These are phyloP conservation scores for Drosophila athabasca DNA, from an alignment of 1,140 invertebrate species.

Conservation along the genomic window DNA sequence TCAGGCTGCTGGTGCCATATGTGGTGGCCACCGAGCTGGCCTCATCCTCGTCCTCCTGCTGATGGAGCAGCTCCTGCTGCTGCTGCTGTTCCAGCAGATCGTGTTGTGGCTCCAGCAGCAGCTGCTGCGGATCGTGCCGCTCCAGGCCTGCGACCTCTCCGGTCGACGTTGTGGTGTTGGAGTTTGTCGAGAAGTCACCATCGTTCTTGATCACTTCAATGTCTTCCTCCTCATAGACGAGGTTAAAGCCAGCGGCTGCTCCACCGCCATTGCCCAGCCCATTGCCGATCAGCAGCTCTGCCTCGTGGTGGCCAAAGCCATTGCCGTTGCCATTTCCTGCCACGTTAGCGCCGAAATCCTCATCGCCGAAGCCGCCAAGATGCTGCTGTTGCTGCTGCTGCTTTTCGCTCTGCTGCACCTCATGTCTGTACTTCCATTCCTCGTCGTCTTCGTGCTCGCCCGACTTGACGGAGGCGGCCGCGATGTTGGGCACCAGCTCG, in stretches of 20 bases:
- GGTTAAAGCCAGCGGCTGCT: constrained; percentile 33
- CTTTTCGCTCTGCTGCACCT: constrained; percentile 82
- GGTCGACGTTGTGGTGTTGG: constrained; percentile 70
- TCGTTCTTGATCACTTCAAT: constrained; percentile 74
- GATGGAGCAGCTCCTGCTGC: constrained; percentile 18
- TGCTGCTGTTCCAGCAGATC: constrained; percentile 31
- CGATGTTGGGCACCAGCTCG: constrained; percentile 48
- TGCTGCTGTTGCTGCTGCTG: constrained; percentile 61
- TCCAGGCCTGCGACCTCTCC: constrained; percentile 52
- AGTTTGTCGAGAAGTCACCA: constrained; percentile 74
- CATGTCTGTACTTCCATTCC: constrained; percentile 80
- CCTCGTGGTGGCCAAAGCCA: constrained; percentile 6
- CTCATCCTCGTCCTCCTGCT: constrained; percentile 72
- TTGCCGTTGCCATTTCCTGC: constrained; percentile 40
- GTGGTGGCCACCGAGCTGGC: constrained; percentile 76
- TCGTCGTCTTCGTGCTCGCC: constrained; percentile 66
- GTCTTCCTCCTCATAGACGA: constrained; percentile 61
- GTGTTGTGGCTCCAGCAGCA: constrained; percentile 17
- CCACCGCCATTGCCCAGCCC: constrained; percentile 46
- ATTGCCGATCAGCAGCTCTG: constrained; percentile 26
- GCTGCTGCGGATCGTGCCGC: constrained; percentile 12
- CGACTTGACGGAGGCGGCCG: constrained; percentile 45
- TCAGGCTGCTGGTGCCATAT: constrained; percentile 76
- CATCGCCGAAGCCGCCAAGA: constrained; percentile 23
- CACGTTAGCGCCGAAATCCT: constrained; percentile 30